phyloP scores from a whole-genome alignment of 2,888 invertebrate species.

The Platerodrilus igneus region DNA sequence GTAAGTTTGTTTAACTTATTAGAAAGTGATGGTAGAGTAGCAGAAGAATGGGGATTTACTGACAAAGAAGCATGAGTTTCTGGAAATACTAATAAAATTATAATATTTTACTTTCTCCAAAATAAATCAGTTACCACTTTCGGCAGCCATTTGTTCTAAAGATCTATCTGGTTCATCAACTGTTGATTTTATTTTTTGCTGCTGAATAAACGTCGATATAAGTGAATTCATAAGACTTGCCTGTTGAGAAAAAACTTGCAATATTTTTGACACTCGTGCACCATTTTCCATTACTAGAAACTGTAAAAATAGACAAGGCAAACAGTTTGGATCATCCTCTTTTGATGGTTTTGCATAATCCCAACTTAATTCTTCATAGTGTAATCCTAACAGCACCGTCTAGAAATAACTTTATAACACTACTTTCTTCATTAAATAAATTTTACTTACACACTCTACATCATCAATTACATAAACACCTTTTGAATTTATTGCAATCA shows the following conservation, averaged over 20 bases:
- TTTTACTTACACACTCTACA: slow-evolving; percentile 68
- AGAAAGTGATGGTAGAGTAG: slow-evolving; percentile 60
- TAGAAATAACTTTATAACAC: slow-evolving; percentile 43
- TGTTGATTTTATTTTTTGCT: slow-evolving; percentile 53
- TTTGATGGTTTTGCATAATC: slow-evolving; percentile 85
- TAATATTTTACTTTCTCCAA: slow-evolving; percentile 31
- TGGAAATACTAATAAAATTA: slow-evolving; percentile 31
- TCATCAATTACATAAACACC: slow-evolving; percentile 85
- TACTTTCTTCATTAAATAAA: neutral
- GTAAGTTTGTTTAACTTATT: slow-evolving; percentile 84
- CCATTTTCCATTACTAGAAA: slow-evolving; percentile 78
- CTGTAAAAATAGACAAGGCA: slow-evolving; percentile 90
- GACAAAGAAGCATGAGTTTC: slow-evolving; percentile 48
- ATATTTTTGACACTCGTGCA: slow-evolving; percentile 72
- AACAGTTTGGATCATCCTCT: slow-evolving; percentile 76
- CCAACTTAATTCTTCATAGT: slow-evolving; percentile 89
- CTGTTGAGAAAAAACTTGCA: slow-evolving; percentile 68
- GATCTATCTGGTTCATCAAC: slow-evolving; percentile 50
- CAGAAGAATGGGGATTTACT: slow-evolving; percentile 49
- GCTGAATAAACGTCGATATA: slow-evolving; percentile 77
- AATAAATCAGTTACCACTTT: slow-evolving; percentile 40
- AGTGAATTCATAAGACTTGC: slow-evolving; percentile 85
- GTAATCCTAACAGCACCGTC: slow-evolving; percentile 78
- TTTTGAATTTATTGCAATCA: slow-evolving; percentile 81
- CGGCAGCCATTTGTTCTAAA: slow-evolving; percentile 36